A percentile compares a stretch with the other conserved stretches of the same genome.
These are phyloP conservation scores for Apostichopus californicus DNA, from an alignment of 35 echinoderm and acorn worm genomes.

Conservation along the genomic window DNA sequence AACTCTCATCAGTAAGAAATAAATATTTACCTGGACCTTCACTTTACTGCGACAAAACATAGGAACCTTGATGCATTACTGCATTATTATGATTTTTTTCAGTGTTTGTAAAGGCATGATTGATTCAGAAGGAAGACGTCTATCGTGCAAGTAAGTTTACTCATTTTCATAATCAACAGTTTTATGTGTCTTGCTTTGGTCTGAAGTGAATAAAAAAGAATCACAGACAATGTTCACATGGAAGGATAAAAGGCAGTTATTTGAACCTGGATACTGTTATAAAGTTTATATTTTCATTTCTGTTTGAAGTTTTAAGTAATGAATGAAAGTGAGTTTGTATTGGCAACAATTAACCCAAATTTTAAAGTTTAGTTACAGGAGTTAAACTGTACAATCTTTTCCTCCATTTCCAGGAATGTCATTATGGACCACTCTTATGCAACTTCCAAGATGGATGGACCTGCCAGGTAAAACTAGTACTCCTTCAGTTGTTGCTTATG, in stretches of 20 bases:
- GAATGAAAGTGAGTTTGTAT: too few species aligned
- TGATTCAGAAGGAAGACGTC: conserved; percentile 82
- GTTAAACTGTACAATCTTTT: neutral
- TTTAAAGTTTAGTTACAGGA: neutral
- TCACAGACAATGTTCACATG: too few species aligned
- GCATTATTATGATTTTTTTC: conserved; percentile 1
- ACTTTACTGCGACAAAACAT: neutral
- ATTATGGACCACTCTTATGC: conserved; percentile 82
- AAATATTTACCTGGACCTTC: neutral
- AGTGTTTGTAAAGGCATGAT: conserved; percentile 79
- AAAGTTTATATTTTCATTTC: too few species aligned
- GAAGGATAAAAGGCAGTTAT: too few species aligned
- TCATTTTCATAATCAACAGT: neutral
- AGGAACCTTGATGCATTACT: neutral
- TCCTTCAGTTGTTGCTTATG: too few species aligned
- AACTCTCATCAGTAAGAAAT: too few species aligned
- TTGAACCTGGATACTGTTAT: too few species aligned
- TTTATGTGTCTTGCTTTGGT: neutral
- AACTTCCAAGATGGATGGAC: conserved; percentile 7
- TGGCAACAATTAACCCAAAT: too few species aligned
- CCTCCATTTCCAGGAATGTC: conserved; percentile 63
- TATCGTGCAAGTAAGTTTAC: conserved; percentile 78
- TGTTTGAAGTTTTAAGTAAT: too few species aligned
- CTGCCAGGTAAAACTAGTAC: neutral
- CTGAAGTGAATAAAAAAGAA: too few species aligned